Conservation (phyloP, 37 sponge, comb jelly and placozoan genomes). For the Ephydatia muelleri region DNA sequence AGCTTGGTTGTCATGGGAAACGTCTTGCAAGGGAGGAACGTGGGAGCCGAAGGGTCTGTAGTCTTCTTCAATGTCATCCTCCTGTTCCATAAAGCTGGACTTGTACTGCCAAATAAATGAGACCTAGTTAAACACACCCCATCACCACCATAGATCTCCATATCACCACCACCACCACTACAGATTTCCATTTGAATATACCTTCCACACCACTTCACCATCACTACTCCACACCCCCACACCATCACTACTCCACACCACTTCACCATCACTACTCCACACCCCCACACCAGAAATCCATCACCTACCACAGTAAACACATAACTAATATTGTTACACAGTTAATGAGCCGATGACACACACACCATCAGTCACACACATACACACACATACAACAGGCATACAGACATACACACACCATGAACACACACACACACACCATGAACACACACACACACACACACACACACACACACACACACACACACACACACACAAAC, state of each 20-base stretch:
- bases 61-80: neutral
- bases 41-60: neutral
- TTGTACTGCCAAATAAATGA: slow-evolving; percentile 8
- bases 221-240: too few relatives aligned
- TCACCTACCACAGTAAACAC: too few relatives aligned
- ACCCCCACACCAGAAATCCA: too few relatives aligned
- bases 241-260: too few relatives aligned
- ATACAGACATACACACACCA: neutral
- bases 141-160: neutral
- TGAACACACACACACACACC: neutral
- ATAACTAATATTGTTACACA: too few relatives aligned
- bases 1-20: neutral
- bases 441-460: neutral
- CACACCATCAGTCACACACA: too few relatives aligned
- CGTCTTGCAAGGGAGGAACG: neutral
- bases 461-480: neutral
- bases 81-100: slow-evolving; percentile 3
- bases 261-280: too few relatives aligned
- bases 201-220: too few relatives aligned
- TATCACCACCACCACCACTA: too few relatives aligned
- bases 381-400: too few relatives aligned
- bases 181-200: too few relatives aligned
- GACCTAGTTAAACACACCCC: neutral
- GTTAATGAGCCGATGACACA: too few relatives aligned
- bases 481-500: slow-evolving; percentile 8